A percentile compares a stretch with the other conserved stretches of the same genome.
Evolutionary conservation across 2,888 invertebrate species (phyloP).

Genomic region (Myopa testacea): DNA sequence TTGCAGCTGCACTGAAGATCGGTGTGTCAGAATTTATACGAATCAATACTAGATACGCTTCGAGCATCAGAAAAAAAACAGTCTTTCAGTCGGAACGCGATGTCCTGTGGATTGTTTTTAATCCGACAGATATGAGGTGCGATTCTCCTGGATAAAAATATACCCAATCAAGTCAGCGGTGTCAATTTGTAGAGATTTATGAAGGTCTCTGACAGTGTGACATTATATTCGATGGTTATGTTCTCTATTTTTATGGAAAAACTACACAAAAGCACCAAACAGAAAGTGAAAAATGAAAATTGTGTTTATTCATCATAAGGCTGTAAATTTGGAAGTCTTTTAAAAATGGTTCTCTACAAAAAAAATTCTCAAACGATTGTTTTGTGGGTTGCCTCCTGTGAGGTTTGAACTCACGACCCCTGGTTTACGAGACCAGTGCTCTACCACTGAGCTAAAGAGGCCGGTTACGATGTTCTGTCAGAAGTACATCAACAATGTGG

Average conservation of each 20-base stretch:
- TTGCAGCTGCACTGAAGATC: background rate
- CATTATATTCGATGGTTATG: no score
- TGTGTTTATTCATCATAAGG: no score
- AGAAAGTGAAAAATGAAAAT: no score
- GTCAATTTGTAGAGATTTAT: no score
- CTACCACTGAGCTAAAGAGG: conserved; percentile 63
- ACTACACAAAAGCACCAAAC: no score
- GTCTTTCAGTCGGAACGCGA: no score
- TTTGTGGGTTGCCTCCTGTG: conserved; percentile 58
- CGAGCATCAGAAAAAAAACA: background rate
- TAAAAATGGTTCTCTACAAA: background rate
- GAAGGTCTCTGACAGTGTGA: no score
- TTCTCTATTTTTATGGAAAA: no score
- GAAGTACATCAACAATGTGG: background rate
- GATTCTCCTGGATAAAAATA: no score
- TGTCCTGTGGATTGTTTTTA: background rate
- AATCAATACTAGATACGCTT: background rate
- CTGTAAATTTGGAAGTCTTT: no score
- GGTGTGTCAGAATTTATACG: background rate
- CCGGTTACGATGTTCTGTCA: background rate
- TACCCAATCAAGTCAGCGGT: no score
- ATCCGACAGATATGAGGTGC: background rate
- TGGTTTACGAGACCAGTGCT: conserved; percentile 65
- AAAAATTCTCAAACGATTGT: conserved; percentile 2
- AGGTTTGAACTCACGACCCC: conserved; percentile 65